These are phyloP conservation scores for Harpagifer antarcticus DNA, from an alignment of 2,797 vertebrate genomes.

Conservation along the genomic window DNA sequence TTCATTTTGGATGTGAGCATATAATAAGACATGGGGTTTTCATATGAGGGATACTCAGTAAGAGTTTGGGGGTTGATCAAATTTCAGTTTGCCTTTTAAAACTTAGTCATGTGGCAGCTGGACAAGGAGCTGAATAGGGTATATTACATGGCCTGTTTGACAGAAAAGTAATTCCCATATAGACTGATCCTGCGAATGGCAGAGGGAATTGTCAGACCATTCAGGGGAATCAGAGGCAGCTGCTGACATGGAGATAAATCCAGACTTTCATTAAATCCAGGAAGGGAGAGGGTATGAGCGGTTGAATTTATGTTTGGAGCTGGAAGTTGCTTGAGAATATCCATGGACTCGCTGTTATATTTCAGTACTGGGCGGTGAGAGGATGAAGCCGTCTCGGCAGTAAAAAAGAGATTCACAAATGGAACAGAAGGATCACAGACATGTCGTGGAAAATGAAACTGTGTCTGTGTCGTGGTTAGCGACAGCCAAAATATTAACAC, in stretches of 20 bases:
- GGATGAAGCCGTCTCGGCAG: not conserved
- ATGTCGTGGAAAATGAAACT: constrained; percentile 18
- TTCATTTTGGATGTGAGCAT: not conserved
- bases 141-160: not conserved
- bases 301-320: constrained; percentile 19
- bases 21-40: too few species aligned
- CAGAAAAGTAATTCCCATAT: constrained; percentile 7
- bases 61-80: too few species aligned
- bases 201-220: constrained; percentile 23
- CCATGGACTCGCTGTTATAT: constrained; percentile 4
- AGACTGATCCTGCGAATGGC: constrained; percentile 10
- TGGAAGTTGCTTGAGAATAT: constrained; percentile 24
- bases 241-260: constrained; percentile 37
- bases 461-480: not conserved
- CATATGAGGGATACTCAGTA: too few species aligned
- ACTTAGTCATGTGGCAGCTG: not conserved
- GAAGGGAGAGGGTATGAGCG: not conserved
- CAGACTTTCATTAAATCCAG: constrained; percentile 30
- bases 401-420: constrained; percentile 25
- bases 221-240: constrained; percentile 11
- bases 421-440: constrained; percentile 22
- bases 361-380: constrained; percentile 8
- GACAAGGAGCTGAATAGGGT: constrained; percentile 9
- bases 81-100: too few species aligned
- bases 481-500: constrained; percentile 22